Base-by-base conservation (phyloP, 1,140 invertebrate genomes). In the Aphis gossypii region DNA sequence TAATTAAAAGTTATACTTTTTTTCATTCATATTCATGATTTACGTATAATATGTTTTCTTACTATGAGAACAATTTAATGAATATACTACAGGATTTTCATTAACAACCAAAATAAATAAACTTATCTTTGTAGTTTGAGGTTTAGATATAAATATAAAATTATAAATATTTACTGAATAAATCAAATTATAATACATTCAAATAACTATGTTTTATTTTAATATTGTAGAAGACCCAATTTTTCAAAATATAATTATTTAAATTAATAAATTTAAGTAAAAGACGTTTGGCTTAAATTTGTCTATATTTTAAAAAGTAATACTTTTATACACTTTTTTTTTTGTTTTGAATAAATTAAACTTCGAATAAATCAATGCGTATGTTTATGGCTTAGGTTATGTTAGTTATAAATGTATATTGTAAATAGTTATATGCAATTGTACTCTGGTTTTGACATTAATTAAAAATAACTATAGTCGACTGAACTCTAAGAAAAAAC, bases 21-120 rank as follows among this genome's bases (percentile, higher is more conserved):
- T 76, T 76, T 35, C 60, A 76, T 76, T 76, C 60, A 76, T 76
- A 76, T 76, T 76, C 60, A 76, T 76, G 60, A 76, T 76, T 76
- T 51, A 51, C 9, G 9, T 14, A 60, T 68, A 18, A n/a, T n/a
- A 76, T 0, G 18, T 51, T 68, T 68, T 68, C 9, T 11, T 68
- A 68, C 30, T 68, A 68, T 35, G 14, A 35, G 60, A 76, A 76
- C 14, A 2, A n/a, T 76, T 5, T n/a, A n/a, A n/a, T n/a, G 30
- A 60, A 68, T 30, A 68, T 30, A 68, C 4, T n/a, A 76, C n/a
- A 20, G 30, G n/a, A 18, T n/a, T 76, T n/a, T n/a, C 23, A 76
- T n/a, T 30, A 76, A n/a, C 18, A 20, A 35, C 7, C 30, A n/a
- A 68, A n/a, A 25, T 56, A n/a, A 68, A n/a, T 2, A 48, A 14